Conservation (phyloP, 2,113 vertebrate genomes). For the Grammomys surdaster region DNA sequence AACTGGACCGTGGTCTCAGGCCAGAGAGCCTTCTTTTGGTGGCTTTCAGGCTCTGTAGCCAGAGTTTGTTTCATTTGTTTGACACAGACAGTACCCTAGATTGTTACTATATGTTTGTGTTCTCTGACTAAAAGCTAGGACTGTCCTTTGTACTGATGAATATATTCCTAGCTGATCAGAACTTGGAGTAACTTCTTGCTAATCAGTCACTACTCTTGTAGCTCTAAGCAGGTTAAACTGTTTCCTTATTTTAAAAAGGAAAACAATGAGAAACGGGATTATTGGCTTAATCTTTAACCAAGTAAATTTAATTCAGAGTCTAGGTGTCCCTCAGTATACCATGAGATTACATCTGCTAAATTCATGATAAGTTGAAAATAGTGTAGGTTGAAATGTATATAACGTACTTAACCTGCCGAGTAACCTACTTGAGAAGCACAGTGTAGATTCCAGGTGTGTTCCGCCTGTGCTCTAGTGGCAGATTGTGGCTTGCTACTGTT, state of each 20-base stretch:
- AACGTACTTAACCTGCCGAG: neutral
- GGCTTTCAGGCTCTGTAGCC: neutral
- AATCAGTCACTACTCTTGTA: neutral
- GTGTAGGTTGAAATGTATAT: neutral
- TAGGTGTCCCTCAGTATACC: neutral
- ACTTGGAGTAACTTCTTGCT: neutral
- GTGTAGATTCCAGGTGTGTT: neutral
- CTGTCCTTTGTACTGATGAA: neutral
- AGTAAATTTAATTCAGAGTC: constrained; percentile 1
- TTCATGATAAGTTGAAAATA: neutral
- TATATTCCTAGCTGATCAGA: neutral
- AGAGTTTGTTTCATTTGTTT: neutral
- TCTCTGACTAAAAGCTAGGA: neutral
- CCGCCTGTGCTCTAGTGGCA: neutral
- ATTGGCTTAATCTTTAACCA: neutral
- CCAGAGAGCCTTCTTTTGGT: neutral
- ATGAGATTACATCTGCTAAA: neutral
- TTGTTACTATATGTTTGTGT: neutral
- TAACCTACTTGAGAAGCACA: neutral
- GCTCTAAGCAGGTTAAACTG: constrained; percentile 8
- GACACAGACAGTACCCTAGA: neutral
- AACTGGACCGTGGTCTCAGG: neutral
- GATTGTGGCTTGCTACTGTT: neutral
- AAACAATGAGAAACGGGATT: constrained; percentile 17
- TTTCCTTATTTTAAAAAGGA: constrained; percentile 33